Base-by-base conservation (phyloP, 1,140 invertebrate genomes). In the Pararge aegeria region DNA sequence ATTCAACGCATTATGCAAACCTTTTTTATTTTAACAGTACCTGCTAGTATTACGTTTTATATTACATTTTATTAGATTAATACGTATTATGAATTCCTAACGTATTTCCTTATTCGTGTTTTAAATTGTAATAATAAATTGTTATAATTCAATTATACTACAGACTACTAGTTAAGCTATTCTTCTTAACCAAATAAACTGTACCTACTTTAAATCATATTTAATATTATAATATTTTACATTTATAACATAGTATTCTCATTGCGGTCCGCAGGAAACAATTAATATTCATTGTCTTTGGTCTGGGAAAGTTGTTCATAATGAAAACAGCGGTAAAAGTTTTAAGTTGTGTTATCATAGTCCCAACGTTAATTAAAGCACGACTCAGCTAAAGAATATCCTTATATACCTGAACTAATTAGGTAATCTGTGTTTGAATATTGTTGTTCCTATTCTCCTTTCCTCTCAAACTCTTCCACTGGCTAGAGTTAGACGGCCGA, bases 211-310 rank as follows among this genome's bases (percentile, higher is more conserved):
- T n/a, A n/a, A n/a, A n/a, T n/a, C n/a, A 12, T 10, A 18, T 16
- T 42, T 16, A 16, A 5, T 2, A 18, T 15, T 0, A 42, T 42
- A 15, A 42, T 13, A 42, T 20, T 24, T 46, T 18, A 46, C 42
- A 20, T 46, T 46, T 10, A 20, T 46, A 46, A n/a, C 4, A 19
- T 12, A 15, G 19, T 19, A 20, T 46, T 46, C 42, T 46, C 10
- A 20, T 1, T 18, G 12, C 4, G 38, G 38, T 42, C 16, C 5
- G 5, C 42, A 20, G 18, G 42, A 46, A 46, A 46, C 42, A 46
- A 46, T 46, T 46, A 9, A 46, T 20, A 20, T 46, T 46, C 42
- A 46, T 46, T 46, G 42, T 46, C 16, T 46, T 16, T 20, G 19
- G 42, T 46, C 16, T 46, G 42, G 42, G 42, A 46, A 20, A 46